These are phyloP conservation scores for Puntigrus tetrazona DNA, from an alignment of 2,113 vertebrate genomes.

Conservation along the genomic window DNA sequence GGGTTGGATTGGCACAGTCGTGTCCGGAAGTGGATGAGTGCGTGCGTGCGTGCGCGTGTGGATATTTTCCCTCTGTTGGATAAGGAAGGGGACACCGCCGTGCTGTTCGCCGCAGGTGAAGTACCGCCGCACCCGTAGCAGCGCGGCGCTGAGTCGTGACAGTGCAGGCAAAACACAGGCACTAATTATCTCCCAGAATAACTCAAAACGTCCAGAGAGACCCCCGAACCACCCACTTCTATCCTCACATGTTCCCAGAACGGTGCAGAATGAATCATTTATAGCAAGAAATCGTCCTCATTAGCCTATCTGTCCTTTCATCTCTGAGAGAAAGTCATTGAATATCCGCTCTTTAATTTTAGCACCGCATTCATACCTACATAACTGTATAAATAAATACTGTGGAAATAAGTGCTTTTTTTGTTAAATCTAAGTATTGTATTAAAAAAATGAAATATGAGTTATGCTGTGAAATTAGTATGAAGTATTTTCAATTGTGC, in stretches of 20 bases:
- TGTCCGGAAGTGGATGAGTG: conserved; percentile 42
- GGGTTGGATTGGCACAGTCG: background rate
- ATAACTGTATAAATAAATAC: background rate
- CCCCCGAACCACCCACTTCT: background rate
- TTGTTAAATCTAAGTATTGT: too few species aligned
- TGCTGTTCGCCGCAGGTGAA: conserved; percentile 41
- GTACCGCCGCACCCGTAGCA: conserved; percentile 17
- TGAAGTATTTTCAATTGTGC: background rate
- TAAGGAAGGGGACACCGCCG: background rate
- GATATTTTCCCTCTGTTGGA: conserved; percentile 27
- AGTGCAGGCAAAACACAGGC: background rate
- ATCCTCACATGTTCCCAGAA: background rate
- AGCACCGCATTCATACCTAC: background rate
- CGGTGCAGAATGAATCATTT: background rate
- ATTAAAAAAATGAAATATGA: background rate
- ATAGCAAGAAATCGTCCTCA: background rate
- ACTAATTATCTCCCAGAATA: conserved; percentile 38
- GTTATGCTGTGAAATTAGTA: background rate
- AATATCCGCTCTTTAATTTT: background rate
- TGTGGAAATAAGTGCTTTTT: too few species aligned
- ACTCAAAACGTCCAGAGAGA: conserved; percentile 28
- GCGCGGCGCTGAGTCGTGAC: background rate
- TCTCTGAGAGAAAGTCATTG: background rate
- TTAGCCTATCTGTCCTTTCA: background rate
- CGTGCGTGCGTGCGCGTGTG: background rate